Evolutionary conservation across 30 jellyfish, hydroid and myxozoan genomes (phyloP).

Genomic region (Hydra vulgaris): DNA sequence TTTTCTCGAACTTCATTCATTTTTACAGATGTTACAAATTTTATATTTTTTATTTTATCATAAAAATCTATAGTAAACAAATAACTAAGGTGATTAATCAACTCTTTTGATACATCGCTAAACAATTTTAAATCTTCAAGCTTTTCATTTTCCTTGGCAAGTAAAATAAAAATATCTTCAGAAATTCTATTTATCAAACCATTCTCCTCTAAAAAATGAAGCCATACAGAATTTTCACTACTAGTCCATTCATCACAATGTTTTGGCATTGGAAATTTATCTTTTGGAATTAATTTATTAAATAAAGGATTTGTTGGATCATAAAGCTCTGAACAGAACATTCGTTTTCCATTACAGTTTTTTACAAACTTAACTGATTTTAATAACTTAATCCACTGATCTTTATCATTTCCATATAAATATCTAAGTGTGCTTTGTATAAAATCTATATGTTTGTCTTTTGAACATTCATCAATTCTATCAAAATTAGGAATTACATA

Average conservation of each 20-base stretch:
- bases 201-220: slow-evolving; percentile 27
- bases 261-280: slow-evolving; percentile 32
- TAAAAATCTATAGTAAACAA: not conserved
- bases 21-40: slow-evolving; percentile 24
- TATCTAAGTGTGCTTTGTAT: not conserved
- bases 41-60: not conserved
- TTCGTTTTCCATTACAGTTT: slow-evolving; percentile 6
- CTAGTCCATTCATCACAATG: slow-evolving; percentile 20
- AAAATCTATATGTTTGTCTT: slow-evolving; percentile 27
- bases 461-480: slow-evolving; percentile 6
- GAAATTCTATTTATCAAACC: slow-evolving; percentile 30
- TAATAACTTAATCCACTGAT: not conserved
- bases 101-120: slow-evolving; percentile 12
- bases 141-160: slow-evolving; percentile 27
- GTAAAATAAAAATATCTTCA: slow-evolving; percentile 10
- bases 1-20: slow-evolving; percentile 2
- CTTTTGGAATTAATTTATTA: slow-evolving; percentile 17
- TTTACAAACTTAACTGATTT: slow-evolving; percentile 12
- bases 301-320: slow-evolving; percentile 35
- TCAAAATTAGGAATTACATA: slow-evolving; percentile 14
- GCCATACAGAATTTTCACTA: not conserved
- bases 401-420: not conserved
- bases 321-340: slow-evolving; percentile 5
- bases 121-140: slow-evolving; percentile 5
- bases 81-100: slow-evolving; percentile 6